phyloP scores from a whole-genome alignment of 2,888 invertebrate genomes.

The Prosopocoilus inquinatus region DNA sequence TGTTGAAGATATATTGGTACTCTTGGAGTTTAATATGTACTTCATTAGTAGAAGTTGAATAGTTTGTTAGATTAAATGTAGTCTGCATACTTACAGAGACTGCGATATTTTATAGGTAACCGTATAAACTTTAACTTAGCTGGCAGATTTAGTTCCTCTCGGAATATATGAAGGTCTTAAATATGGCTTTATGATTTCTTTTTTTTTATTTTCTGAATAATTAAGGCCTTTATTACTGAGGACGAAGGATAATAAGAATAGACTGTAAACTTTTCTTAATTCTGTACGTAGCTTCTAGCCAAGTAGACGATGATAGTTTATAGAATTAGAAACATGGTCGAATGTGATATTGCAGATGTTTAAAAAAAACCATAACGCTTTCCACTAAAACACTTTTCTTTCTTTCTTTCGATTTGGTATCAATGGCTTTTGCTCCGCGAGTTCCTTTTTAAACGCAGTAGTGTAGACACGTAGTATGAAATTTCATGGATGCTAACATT shows the following conservation, averaged over 20 bases:
- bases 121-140: slow-evolving; percentile 29
- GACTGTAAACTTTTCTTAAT: neutral
- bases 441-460: slow-evolving; percentile 32
- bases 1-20: slow-evolving; percentile 29
- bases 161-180: slow-evolving; percentile 27
- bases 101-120: slow-evolving; percentile 31
- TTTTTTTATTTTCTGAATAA: too few species aligned
- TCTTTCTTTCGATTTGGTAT: slow-evolving; percentile 12
- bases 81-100: slow-evolving; percentile 30
- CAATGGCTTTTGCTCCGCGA: slow-evolving; percentile 23
- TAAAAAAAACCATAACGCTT: slow-evolving; percentile 7
- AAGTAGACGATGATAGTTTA: slow-evolving; percentile 1
- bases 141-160: slow-evolving; percentile 29
- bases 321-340: slow-evolving; percentile 25
- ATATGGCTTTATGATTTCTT: slow-evolving; percentile 15
- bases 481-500: slow-evolving; percentile 51
- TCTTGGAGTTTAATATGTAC: slow-evolving; percentile 29
- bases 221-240: slow-evolving; percentile 24
- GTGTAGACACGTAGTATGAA: slow-evolving; percentile 50
- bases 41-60: slow-evolving; percentile 29
- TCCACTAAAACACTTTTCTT: neutral
- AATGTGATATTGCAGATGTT: slow-evolving; percentile 32
- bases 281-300: neutral
- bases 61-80: slow-evolving; percentile 31
- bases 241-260: neutral